Evolutionary conservation across 2,797 vertebrate species (phyloP), one percentile per base, ranked within the genome.

Genomic region (Myotis pilosus): DNA sequence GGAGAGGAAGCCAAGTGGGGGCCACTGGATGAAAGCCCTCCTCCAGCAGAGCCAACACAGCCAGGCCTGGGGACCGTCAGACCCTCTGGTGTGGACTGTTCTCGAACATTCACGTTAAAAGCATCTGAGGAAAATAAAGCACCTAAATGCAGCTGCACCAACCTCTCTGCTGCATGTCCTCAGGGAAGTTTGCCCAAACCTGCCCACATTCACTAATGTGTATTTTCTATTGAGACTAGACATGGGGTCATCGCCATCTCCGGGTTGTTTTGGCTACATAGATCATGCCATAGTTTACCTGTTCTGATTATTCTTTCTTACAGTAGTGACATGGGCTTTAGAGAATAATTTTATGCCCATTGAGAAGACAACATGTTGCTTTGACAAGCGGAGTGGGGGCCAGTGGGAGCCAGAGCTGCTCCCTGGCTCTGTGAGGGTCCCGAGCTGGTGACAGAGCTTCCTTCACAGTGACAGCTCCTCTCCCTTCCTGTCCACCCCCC

Each of bases 201-300:
- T 2, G 25, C 62, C 62, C 30, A 5, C 5, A 2, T 0, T 7
- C 22, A 6, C 51, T 6, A 3, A 1, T 0, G 0, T 0, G 0
- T 0, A 0, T 25, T 23, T 68, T 57, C 51, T 5, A 2, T 5
- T 44, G 89, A 81, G 68, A 36, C 22, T 2, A 2, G 7, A 17
- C 3, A 3, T 2, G 5, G 5, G 33, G 68, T 36, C 36, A 1
- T 5, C 8, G 11, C 7, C 3, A 1, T 0, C 6, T 4, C 6
- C 6, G 3, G 17, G 11, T 11, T 13, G 17, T 25, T 20, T 44
- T 44, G 23, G 49, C 17, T 1, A 17, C 16, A 15, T 2, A n/a
- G 74, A 7, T 1, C 5, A 2, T 1, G 44, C 49, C 71, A 1
- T 5, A 2, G 19, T 13, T 62, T 15, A 6, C 60, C 80, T 38